phyloP scores from a whole-genome alignment of 1,140 invertebrate species.

The Euura lappo region DNA sequence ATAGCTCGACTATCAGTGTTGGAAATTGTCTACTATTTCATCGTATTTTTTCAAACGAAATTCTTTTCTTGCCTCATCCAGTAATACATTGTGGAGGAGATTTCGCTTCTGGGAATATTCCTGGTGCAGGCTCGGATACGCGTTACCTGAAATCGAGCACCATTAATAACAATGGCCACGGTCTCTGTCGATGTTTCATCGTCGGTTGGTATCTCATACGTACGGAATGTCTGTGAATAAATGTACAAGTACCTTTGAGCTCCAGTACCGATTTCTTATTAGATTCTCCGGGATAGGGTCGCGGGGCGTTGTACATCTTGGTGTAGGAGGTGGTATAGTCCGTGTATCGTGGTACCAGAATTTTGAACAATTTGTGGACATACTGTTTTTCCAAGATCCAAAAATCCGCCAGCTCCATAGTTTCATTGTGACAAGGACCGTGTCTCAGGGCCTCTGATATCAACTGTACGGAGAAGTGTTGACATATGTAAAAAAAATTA shows the following conservation, averaged over 20 bases:
- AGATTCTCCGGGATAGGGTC: conserved; percentile 61
- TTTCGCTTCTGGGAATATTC: conserved; percentile 35
- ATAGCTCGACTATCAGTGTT: neutral
- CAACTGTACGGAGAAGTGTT: conserved; percentile 68
- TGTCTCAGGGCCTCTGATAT: conserved; percentile 87
- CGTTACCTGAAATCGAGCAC: conserved; percentile 39
- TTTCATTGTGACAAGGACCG: conserved; percentile 82
- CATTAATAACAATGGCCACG: no score
- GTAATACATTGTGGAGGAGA: conserved; percentile 50
- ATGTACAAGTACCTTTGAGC: conserved; percentile 66
- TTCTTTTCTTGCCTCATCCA: conserved; percentile 48
- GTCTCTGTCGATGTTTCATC: no score
- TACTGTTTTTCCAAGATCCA: conserved; percentile 90
- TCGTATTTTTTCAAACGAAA: conserved; percentile 50
- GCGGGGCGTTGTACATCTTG: conserved; percentile 73
- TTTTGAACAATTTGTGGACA: conserved; percentile 93
- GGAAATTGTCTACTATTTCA: conserved; percentile 49
- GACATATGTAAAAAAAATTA: neutral
- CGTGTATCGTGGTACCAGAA: conserved; percentile 83
- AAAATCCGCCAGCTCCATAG: conserved; percentile 89
- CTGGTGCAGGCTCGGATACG: conserved; percentile 43
- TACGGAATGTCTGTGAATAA: conserved; percentile 49
- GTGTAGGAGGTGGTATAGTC: conserved; percentile 76
- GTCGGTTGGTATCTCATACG: no score
- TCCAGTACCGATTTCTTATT: conserved; percentile 74